Percentiles rank a stretch among this genome's conserved stretches.
Evolutionary conservation across 2,888 invertebrate genomes (phyloP).

Genomic region (Acronicta alni): DNA sequence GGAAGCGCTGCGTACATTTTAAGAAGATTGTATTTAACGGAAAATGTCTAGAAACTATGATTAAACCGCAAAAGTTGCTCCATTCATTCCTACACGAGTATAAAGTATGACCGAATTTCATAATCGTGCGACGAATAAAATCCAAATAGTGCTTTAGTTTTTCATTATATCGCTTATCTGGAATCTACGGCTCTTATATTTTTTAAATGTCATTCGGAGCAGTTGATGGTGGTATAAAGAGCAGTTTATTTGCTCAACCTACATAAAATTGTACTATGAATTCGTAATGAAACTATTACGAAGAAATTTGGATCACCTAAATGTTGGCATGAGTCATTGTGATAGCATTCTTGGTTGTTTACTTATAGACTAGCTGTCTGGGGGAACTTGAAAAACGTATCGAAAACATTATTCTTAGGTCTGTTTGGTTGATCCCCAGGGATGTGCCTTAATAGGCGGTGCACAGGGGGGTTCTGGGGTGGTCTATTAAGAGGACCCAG

Average conservation of each 20-base stretch:
- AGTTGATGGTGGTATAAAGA: slow-evolving; percentile 52
- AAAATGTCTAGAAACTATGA: slow-evolving; percentile 5
- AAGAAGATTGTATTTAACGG: slow-evolving; percentile 13
- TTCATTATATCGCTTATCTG: slow-evolving; percentile 44
- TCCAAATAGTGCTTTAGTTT: slow-evolving; percentile 57
- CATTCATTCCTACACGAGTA: slow-evolving; percentile 11
- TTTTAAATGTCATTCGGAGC: slow-evolving; percentile 29
- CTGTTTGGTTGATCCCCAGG: too few relatives aligned
- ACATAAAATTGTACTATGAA: slow-evolving; percentile 47
- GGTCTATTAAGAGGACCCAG: too few relatives aligned
- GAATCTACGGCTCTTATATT: slow-evolving; percentile 44
- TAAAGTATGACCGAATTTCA: slow-evolving; percentile 38
- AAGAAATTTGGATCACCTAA: slow-evolving; percentile 53
- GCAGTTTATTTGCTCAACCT: slow-evolving; percentile 51
- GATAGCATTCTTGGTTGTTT: slow-evolving; percentile 34
- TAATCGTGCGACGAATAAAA: slow-evolving; percentile 49
- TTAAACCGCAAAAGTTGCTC: slow-evolving; percentile 8
- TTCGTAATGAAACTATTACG: slow-evolving; percentile 45
- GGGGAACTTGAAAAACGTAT: slow-evolving; percentile 16
- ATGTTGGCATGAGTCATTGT: slow-evolving; percentile 36
- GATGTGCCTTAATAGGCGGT: too few relatives aligned
- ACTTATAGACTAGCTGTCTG: slow-evolving; percentile 24
- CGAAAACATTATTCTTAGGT: too few relatives aligned
- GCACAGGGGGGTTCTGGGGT: too few relatives aligned
- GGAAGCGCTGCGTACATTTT: slow-evolving; percentile 12